phyloP scores from a whole-genome alignment of 2,888 invertebrate genomes.

The Tipula unca region DNA sequence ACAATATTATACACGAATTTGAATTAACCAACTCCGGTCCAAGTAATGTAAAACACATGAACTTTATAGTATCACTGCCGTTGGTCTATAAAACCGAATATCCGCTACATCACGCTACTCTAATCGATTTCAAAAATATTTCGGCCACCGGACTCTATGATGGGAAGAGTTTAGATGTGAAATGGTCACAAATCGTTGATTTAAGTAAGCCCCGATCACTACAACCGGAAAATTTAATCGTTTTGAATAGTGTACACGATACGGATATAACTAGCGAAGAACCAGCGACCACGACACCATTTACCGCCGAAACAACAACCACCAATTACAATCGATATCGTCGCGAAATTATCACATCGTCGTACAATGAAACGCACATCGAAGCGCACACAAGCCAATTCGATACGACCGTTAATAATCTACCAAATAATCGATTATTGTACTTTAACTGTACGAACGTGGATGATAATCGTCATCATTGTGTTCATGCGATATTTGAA shows the following conservation, averaged over 20 bases:
- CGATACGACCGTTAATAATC: slow-evolving; percentile 18
- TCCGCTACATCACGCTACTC: neutral
- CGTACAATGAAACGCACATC: neutral
- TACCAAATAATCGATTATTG: slow-evolving; percentile 41
- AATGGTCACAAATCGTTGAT: slow-evolving; percentile 26
- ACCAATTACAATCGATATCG: neutral
- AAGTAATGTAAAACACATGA: slow-evolving; percentile 36
- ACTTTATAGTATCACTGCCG: slow-evolving; percentile 36
- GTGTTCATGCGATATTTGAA: neutral
- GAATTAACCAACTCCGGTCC: slow-evolving; percentile 38
- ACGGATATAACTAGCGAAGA: slow-evolving; percentile 23
- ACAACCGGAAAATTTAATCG: slow-evolving; percentile 22
- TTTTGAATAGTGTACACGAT: slow-evolving; percentile 21
- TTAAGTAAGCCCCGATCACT: neutral
- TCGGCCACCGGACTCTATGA: slow-evolving; percentile 28
- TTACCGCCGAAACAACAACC: neutral
- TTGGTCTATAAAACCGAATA: slow-evolving; percentile 31
- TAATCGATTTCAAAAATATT: slow-evolving; percentile 33
- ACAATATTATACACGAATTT: neutral
- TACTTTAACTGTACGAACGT: slow-evolving; percentile 36
- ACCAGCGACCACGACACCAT: neutral
- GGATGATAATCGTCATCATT: slow-evolving; percentile 26
- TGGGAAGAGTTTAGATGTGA: slow-evolving; percentile 33
- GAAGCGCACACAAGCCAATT: neutral
- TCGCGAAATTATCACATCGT: neutral